Percentiles rank a stretch among this genome's conserved stretches.
These are phyloP conservation scores for Ophion costatus DNA, from an alignment of 2,888 invertebrate species.

Conservation along the genomic window DNA sequence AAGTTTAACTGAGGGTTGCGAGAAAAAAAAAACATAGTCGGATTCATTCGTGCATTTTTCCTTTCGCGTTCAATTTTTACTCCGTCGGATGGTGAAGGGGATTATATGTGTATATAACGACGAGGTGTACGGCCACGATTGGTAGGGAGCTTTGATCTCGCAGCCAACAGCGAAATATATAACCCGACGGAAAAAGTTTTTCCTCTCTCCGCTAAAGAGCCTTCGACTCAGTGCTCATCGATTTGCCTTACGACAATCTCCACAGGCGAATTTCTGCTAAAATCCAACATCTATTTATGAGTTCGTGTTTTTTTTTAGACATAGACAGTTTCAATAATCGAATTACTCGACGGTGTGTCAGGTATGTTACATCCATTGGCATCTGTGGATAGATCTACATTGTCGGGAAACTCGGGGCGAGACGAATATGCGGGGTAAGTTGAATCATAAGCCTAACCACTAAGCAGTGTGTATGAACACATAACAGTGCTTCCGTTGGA, in stretches of 20 bases:
- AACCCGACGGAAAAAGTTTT: slow-evolving; percentile 19
- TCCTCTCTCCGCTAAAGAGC: slow-evolving; percentile 27
- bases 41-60: slow-evolving; percentile 13
- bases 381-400: background rate
- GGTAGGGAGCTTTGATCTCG: slow-evolving; percentile 23
- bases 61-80: slow-evolving; percentile 18
- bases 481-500: too few species aligned
- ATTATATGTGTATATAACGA: background rate
- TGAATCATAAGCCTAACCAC: too few species aligned
- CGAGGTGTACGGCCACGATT: slow-evolving; percentile 8
- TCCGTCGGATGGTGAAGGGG: slow-evolving; percentile 7
- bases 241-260: background rate
- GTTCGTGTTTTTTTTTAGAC: background rate
- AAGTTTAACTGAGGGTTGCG: background rate
- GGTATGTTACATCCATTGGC: background rate
- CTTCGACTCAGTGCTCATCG: slow-evolving; percentile 9
- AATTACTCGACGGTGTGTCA: background rate
- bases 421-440: too few species aligned
- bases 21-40: slow-evolving; percentile 18
- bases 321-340: too few species aligned
- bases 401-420: too few species aligned
- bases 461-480: too few species aligned
- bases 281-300: slow-evolving; percentile 1
- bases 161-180: slow-evolving; percentile 37
- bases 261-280: background rate